Conservation (phyloP, 2,888 invertebrate species). For the Clitarchus hookeri region DNA sequence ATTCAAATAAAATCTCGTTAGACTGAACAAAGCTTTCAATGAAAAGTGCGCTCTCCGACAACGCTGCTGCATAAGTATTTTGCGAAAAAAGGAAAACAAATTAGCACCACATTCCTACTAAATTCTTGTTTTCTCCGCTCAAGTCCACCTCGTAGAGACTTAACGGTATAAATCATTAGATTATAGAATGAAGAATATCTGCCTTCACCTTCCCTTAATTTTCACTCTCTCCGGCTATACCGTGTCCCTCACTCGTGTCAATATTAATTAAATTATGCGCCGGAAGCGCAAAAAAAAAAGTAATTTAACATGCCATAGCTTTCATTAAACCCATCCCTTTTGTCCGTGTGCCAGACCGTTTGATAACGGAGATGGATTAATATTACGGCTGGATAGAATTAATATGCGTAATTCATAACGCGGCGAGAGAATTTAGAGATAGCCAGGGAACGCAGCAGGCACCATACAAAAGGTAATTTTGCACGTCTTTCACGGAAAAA, state of each 20-base stretch:
- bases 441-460: neutral
- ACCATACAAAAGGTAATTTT: neutral
- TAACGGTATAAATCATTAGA: neutral
- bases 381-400: neutral
- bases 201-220: neutral
- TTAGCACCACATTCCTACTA: neutral
- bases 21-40: too few species aligned
- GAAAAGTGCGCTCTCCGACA: too few species aligned
- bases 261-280: neutral
- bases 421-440: neutral
- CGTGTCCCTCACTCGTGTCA: neutral
- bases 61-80: too few species aligned
- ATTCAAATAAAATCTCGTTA: too few species aligned
- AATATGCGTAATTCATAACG: conserved; percentile 2
- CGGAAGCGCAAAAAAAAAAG: neutral
- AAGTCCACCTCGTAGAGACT: neutral
- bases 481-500: neutral
- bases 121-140: neutral
- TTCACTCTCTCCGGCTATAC: neutral
- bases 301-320: neutral
- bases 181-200: neutral
- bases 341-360: neutral
- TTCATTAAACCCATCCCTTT: conserved; percentile 5
- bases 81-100: too few species aligned
- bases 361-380: conserved; percentile 7